A percentile compares a stretch with the other conserved stretches of the same genome.
Conservation (phyloP, 2,888 invertebrate genomes). For the Cecidostiba fungosa region DNA sequence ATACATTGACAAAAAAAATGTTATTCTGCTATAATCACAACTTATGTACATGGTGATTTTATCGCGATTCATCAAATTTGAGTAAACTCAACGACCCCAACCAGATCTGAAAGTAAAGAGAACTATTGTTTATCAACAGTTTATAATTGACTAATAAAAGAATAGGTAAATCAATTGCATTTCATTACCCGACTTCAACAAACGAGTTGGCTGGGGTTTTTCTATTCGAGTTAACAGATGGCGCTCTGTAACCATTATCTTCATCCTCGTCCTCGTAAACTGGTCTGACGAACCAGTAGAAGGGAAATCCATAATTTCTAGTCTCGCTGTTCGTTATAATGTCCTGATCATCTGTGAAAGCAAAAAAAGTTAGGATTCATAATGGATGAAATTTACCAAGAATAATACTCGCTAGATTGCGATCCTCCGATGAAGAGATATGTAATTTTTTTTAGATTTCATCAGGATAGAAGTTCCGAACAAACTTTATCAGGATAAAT, state of each 20-base stretch:
- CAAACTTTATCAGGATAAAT: not conserved
- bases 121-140: not conserved
- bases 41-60: not conserved
- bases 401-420: not conserved
- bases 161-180: conserved; percentile 6
- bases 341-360: conserved; percentile 63
- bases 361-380: not conserved
- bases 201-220: conserved; percentile 65
- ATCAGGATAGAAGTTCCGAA: not conserved
- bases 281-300: conserved; percentile 68
- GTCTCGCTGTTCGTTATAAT: conserved; percentile 61
- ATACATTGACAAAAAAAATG: not conserved
- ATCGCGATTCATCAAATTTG: not conserved
- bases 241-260: conserved; percentile 56
- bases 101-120: conserved; percentile 67
- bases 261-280: conserved; percentile 67
- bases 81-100: conserved; percentile 68
- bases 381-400: not conserved
- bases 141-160: not conserved
- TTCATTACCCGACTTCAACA: conserved; percentile 67
- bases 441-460: not conserved
- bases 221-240: conserved; percentile 31
- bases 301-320: conserved; percentile 64
- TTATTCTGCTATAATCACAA: not conserved
- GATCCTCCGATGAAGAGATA: conserved; percentile 3